These are phyloP conservation scores for Priocnemis perturbator DNA, from an alignment of 2,888 invertebrate genomes.

Conservation along the genomic window DNA sequence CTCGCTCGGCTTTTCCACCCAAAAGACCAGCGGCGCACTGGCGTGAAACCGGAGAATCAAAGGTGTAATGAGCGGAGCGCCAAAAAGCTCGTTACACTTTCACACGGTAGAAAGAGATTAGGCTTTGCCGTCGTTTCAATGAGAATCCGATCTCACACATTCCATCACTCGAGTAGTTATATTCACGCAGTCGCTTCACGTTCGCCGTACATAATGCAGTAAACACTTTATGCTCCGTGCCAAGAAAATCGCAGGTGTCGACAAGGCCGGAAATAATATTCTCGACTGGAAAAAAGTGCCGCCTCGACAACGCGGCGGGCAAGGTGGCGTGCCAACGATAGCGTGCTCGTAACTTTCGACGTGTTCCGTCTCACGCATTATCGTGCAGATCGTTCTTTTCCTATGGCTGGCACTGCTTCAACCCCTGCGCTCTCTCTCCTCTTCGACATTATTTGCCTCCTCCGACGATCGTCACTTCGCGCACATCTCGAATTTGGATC, in stretches of 20 bases:
- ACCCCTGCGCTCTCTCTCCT: no score
- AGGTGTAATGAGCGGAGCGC: conserved; percentile 28
- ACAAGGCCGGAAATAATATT: background rate
- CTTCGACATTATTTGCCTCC: no score
- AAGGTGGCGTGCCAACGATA: conserved; percentile 57
- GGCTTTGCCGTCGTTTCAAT: background rate
- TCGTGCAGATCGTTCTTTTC: conserved; percentile 29
- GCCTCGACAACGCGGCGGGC: conserved; percentile 49
- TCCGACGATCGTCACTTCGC: no score
- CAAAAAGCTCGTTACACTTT: conserved; percentile 45
- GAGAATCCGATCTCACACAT: background rate
- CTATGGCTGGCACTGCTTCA: background rate
- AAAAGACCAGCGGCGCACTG: no score
- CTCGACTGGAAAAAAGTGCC: conserved; percentile 35
- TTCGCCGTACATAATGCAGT: no score
- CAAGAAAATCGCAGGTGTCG: conserved; percentile 4
- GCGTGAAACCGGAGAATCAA: conserved; percentile 19
- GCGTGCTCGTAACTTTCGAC: conserved; percentile 50
- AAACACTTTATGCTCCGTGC: background rate
- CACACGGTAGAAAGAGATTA: conserved; percentile 24
- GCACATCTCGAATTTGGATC: no score
- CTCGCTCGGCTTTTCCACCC: no score
- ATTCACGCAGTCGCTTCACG: no score
- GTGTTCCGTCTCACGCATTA: conserved; percentile 48
- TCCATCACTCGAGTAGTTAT: no score